Evolutionary conservation across 2,888 invertebrate genomes (phyloP).

Genomic region (Amblyjoppa proteus): DNA sequence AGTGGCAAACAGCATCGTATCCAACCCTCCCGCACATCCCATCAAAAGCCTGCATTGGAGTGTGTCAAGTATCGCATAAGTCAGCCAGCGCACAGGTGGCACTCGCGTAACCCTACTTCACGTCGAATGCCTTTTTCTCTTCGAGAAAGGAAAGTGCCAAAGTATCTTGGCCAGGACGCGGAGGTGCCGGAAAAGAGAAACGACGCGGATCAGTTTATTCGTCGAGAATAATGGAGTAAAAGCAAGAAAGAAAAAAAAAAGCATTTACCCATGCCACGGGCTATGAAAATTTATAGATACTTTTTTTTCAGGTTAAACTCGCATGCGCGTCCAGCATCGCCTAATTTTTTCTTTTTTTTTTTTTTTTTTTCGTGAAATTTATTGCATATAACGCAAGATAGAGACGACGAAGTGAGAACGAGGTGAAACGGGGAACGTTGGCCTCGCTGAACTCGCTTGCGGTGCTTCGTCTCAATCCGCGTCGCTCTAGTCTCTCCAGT

Average conservation of each 20-base stretch:
- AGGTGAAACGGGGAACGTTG: constrained; percentile 45
- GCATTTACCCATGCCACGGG: not conserved
- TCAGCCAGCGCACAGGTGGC: constrained; percentile 68
- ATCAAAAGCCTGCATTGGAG: constrained; percentile 65
- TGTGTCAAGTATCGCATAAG: constrained; percentile 82
- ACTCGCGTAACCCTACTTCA: constrained; percentile 34
- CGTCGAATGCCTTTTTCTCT: constrained; percentile 24
- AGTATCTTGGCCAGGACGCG: not conserved
- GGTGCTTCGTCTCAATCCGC: constrained; percentile 64
- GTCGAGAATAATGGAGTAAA: not conserved
- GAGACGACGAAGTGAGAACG: constrained; percentile 12
- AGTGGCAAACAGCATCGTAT: constrained; percentile 27
- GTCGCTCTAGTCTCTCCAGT: constrained; percentile 43
- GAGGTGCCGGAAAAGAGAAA: constrained; percentile 1
- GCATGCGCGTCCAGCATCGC: not conserved
- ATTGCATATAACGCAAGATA: not conserved
- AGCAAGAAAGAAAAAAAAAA: not conserved
- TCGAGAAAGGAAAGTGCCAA: constrained; percentile 17
- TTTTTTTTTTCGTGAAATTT: constrained; percentile 15
- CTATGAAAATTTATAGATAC: constrained; percentile 54
- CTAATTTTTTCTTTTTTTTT: constrained; percentile 3
- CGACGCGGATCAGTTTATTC: not conserved
- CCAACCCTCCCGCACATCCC: not conserved
- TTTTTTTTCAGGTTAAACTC: not conserved
- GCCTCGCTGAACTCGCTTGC: constrained; percentile 58